Evolutionary conservation across 2,113 vertebrate species (phyloP).

Genomic region (Melanostigma gelatinosum): DNA sequence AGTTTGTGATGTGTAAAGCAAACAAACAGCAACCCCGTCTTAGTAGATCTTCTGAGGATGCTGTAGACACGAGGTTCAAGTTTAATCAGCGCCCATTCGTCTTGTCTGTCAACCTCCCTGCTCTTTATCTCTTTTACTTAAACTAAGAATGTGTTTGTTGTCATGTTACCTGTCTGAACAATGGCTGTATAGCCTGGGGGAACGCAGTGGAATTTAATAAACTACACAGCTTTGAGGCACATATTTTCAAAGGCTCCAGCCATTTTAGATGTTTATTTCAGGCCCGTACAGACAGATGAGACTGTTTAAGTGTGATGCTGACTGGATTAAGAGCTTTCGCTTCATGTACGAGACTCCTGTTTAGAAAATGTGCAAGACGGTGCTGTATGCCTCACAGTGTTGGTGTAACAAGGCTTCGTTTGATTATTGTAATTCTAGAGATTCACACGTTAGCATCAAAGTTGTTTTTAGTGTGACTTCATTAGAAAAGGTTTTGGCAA

Average conservation of each 20-base stretch:
- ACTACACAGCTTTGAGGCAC: constrained; percentile 10
- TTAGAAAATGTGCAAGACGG: background rate
- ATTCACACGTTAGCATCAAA: background rate
- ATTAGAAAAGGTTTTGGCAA: background rate
- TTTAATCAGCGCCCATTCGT: background rate
- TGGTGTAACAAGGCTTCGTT: too few relatives aligned
- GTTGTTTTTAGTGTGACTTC: background rate
- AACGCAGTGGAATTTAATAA: constrained; percentile 20
- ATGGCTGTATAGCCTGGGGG: background rate
- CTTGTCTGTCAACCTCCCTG: background rate
- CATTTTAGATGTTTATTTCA: constrained; percentile 14
- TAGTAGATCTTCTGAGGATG: background rate
- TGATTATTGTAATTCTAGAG: background rate
- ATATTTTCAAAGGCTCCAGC: background rate
- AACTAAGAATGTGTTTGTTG: background rate
- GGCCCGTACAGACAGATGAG: constrained; percentile 7
- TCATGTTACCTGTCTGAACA: constrained; percentile 12
- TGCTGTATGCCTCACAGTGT: background rate
- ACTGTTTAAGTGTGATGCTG: background rate
- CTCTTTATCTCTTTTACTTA: background rate
- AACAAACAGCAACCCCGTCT: background rate
- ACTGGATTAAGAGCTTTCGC: background rate
- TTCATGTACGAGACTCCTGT: background rate
- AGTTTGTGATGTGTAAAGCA: background rate
- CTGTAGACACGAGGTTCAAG: background rate